Evolutionary conservation across 2,113 vertebrate genomes (phyloP).

Genomic region (Melanerpes aurifrons): DNA sequence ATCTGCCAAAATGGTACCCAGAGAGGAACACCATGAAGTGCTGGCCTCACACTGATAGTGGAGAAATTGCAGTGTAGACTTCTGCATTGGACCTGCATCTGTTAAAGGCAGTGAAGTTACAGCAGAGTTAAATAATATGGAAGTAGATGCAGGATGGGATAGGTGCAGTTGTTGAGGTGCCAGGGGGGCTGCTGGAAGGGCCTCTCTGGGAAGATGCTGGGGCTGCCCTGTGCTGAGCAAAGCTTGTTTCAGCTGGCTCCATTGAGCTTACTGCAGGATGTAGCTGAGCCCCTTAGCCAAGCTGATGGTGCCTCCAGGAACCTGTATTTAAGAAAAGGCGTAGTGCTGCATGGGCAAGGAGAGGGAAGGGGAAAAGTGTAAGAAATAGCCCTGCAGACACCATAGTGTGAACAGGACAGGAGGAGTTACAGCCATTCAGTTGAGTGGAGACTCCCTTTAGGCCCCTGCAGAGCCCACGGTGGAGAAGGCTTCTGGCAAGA

Average conservation of each 20-base stretch:
- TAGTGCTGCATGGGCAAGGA: neutral
- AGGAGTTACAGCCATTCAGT: no score
- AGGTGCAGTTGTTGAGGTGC: neutral
- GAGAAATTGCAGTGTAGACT: neutral
- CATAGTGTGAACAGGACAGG: neutral
- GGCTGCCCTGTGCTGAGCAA: neutral
- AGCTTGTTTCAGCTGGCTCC: neutral
- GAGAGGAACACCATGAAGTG: rapidly evolving
- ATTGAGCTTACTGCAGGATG: neutral
- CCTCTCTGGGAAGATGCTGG: no score
- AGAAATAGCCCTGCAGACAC: neutral
- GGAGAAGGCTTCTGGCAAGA: neutral
- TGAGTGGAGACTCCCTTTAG: no score
- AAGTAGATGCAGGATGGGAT: neutral
- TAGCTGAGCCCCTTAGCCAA: neutral
- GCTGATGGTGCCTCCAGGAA: neutral
- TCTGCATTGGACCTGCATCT: neutral
- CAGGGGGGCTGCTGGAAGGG: neutral
- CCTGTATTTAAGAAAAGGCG: neutral
- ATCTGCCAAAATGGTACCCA: neutral
- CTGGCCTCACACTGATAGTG: neutral
- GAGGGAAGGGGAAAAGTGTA: neutral
- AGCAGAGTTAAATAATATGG: neutral
- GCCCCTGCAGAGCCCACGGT: neutral
- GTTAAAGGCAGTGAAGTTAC: neutral